Conservation (phyloP, 2,797 vertebrate species). For the Dipus sagitta region DNA sequence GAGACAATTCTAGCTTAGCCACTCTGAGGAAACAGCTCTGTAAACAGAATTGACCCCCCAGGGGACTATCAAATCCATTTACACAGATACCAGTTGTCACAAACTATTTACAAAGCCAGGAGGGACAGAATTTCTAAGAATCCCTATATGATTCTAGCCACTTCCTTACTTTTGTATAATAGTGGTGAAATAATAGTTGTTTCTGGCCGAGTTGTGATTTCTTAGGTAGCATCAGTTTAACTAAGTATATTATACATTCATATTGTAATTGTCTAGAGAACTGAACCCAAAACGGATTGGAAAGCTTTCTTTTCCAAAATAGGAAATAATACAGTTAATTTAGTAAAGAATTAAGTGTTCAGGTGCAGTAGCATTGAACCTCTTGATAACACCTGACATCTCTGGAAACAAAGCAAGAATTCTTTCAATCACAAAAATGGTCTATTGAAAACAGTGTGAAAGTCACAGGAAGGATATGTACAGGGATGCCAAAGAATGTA, state of each 20-base stretch:
- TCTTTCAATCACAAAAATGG: slow-evolving; percentile 42
- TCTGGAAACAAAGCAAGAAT: slow-evolving; percentile 38
- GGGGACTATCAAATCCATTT: slow-evolving; percentile 81
- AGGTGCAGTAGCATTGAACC: not conserved
- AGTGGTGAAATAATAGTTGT: slow-evolving; percentile 57
- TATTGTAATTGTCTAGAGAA: slow-evolving; percentile 56
- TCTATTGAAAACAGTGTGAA: slow-evolving; percentile 24
- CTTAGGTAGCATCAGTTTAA: slow-evolving; percentile 45
- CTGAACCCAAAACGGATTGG: not conserved
- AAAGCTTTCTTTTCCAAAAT: slow-evolving; percentile 25
- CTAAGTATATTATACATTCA: slow-evolving; percentile 41
- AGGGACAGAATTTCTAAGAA: slow-evolving; percentile 76
- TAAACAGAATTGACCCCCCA: slow-evolving; percentile 80
- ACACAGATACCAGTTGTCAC: slow-evolving; percentile 84
- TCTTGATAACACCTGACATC: not conserved
- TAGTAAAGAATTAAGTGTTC: slow-evolving; percentile 30
- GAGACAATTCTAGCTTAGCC: slow-evolving; percentile 78
- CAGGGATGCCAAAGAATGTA: not conserved
- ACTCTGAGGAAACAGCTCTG: slow-evolving; percentile 82
- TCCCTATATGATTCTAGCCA: slow-evolving; percentile 65
- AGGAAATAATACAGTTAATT: slow-evolving; percentile 32
- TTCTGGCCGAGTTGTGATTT: slow-evolving; percentile 63
- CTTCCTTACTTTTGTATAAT: slow-evolving; percentile 55
- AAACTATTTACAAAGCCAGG: slow-evolving; percentile 83
- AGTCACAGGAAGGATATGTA: not conserved